Base-by-base conservation (phyloP, 2,113 vertebrate genomes). In the Diphyllodes magnificus region DNA sequence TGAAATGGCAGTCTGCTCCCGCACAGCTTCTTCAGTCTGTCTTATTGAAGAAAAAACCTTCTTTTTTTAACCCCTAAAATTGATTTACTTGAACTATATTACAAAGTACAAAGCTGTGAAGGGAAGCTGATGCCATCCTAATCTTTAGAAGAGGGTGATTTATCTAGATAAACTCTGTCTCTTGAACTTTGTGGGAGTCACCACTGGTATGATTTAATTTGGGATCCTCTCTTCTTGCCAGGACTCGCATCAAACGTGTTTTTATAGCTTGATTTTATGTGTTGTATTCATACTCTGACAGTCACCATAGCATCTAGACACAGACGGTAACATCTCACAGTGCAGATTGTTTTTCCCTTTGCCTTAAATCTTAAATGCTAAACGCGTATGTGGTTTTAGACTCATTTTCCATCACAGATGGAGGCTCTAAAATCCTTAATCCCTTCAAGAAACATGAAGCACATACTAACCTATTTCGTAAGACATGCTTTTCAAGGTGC, bases 341-440 rank as follows among this genome's bases (percentile, higher is more conserved):
- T 84, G 49, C 77, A 68, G 75, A 51, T 49, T 81, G 60, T 44
- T 90, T 90, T 94, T 90, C 28, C 20, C 71, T 78, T 79, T 95
- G 45, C 79, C 31, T 96, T 88, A 70, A 80, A 92, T 70, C 70
- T 80, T 80, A 82, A 90, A 86, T 91, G 71, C 42, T 86, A 92
- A 91, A 86, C 72, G 42, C 44, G 22, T 27, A 73, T 90, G n/a
- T 60, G 63, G 37, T 86, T 83, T 88, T 88, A 85, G 51, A 59
- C 31, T 13, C 18, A 64, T 81, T 96, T 96, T 71, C 68, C 23
- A 9, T 57, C 61, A 49, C 66, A 83, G 76, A 83, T 64, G 61
- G 53, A 86, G 19, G 16, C 15, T 95, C 5, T 88, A 51, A 88
- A 96, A 94, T 68, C 69, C 70, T 78, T 75, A 79, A 69, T 82